Base-by-base conservation (phyloP, 2,888 invertebrate genomes). In the Thysanoteuthis rhombus region DNA sequence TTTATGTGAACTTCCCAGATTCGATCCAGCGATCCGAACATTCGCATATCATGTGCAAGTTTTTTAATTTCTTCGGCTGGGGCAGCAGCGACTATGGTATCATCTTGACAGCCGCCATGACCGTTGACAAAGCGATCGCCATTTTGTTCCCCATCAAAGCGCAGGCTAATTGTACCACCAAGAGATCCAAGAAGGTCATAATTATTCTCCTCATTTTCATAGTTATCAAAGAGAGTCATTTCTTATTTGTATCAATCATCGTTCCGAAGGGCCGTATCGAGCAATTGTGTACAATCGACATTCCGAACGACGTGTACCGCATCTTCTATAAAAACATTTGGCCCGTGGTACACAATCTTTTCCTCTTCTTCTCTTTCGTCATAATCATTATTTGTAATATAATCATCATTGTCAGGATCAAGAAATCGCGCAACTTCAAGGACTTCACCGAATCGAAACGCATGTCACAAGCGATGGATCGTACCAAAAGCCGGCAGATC, bases 81-180 rank as follows among this genome's bases (percentile, higher is more conserved):
- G 94, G 95, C 0, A 95, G 95, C 40, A 96, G 96, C 92, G 96
- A 96, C 93, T 93, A 95, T 52, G 96, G 95, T 0, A 94, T 96
- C 38, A 93, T 95, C 40, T 94, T 96, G 39, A 96, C 96, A 0
- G 95, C 95, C 6, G 96, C 95, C 47, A 96, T 96, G 96, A 96
- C 96, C n/a, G 94, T 95, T 16, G 96, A 96, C 90, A 94, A 96
- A 19, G 95, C 95, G 8, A 93, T 96, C 25, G 96, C 96, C 5
- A 94, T 96, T 12, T 94, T 94, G 47, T 95, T 95, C 93, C 96
- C 96, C 19, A 93, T 96, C 39, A 95, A 95, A 91, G 95, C 96
- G 1, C 92, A 94, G 32, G 94, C 92, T 0, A 94, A 95, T 93
- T 96, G 96, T 93, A 96, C 95, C 0, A 94, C 94, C 6, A 94